phyloP scores from a whole-genome alignment of 2,888 invertebrate genomes.

The Eupithecia centaureata region DNA sequence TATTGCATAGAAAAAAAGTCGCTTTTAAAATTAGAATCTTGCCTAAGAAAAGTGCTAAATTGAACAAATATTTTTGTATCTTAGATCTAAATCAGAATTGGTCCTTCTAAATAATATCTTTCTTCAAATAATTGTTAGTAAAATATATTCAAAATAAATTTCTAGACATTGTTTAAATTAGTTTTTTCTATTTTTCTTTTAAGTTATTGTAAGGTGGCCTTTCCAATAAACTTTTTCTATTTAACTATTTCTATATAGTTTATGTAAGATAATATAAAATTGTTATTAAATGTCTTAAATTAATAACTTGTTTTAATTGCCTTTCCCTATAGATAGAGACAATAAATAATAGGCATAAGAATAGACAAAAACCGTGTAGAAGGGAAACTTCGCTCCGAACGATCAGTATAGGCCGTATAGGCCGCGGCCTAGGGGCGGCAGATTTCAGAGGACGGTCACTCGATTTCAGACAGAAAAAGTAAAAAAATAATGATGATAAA shows the following conservation, averaged over 20 bases:
- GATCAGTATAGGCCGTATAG: too few relatives aligned
- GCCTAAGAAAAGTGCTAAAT: constrained; percentile 34
- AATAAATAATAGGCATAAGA: neutral
- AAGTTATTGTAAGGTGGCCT: constrained; percentile 70
- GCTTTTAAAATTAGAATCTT: neutral
- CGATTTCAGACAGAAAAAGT: too few relatives aligned
- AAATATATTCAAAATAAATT: constrained; percentile 6
- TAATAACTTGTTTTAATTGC: constrained; percentile 6
- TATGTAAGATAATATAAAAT: constrained; percentile 69
- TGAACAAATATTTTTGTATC: constrained; percentile 41
- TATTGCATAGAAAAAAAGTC: neutral
- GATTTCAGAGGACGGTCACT: too few relatives aligned
- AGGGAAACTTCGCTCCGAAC: too few relatives aligned
- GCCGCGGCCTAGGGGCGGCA: too few relatives aligned
- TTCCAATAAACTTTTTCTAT: constrained; percentile 80
- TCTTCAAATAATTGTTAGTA: constrained; percentile 23
- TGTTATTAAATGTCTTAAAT: constrained; percentile 54
- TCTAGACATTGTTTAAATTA: constrained; percentile 18
- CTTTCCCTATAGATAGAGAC: neutral
- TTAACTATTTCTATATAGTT: constrained; percentile 76
- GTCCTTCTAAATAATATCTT: constrained; percentile 16
- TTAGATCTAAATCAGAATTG: constrained; percentile 15
- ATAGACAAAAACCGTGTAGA: too few relatives aligned
- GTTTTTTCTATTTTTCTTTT: constrained; percentile 48
- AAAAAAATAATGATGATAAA: too few relatives aligned